A percentile compares a stretch with the other conserved stretches of the same genome.
Conservation (phyloP, 1,140 invertebrate genomes). For the Palaemon carinicauda region DNA sequence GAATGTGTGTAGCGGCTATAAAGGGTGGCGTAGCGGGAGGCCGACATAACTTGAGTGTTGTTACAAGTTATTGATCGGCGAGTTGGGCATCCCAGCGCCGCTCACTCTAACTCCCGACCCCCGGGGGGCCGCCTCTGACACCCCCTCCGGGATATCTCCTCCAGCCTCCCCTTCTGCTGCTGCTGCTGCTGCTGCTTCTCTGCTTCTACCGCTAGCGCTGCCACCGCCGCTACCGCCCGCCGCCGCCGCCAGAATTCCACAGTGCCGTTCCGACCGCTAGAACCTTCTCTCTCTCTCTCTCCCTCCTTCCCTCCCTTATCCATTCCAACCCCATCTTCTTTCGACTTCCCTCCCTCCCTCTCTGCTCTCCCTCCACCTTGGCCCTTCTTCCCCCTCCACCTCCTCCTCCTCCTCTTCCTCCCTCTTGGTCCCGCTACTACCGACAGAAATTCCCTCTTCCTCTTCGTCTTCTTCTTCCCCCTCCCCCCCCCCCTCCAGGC, state of each 20-base stretch:
- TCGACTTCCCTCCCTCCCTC: background rate
- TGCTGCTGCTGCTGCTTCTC: background rate
- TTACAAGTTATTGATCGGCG: slow-evolving; percentile 50
- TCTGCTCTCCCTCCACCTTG: background rate
- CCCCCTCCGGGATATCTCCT: background rate
- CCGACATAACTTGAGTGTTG: slow-evolving; percentile 52
- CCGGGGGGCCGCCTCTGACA: background rate
- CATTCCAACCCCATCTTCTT: background rate
- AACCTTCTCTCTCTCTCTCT: background rate
- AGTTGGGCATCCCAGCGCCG: slow-evolving; percentile 28
- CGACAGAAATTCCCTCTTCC: no score
- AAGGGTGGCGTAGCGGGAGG: background rate
- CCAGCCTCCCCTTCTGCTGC: background rate
- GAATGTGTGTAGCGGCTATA: background rate
- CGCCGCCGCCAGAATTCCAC: background rate
- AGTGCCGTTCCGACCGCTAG: background rate
- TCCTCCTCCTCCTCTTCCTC: background rate
- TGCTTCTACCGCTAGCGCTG: background rate
- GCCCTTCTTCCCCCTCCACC: background rate
- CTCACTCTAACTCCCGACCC: slow-evolving; percentile 10
- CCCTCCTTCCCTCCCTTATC: background rate
- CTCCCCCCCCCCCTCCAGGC: no score
- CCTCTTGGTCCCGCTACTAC: background rate
- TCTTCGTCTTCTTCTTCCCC: background rate
- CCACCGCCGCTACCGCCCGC: background rate